phyloP scores from a whole-genome alignment of 2,888 invertebrate genomes.

The Drosophila mayaguana region DNA sequence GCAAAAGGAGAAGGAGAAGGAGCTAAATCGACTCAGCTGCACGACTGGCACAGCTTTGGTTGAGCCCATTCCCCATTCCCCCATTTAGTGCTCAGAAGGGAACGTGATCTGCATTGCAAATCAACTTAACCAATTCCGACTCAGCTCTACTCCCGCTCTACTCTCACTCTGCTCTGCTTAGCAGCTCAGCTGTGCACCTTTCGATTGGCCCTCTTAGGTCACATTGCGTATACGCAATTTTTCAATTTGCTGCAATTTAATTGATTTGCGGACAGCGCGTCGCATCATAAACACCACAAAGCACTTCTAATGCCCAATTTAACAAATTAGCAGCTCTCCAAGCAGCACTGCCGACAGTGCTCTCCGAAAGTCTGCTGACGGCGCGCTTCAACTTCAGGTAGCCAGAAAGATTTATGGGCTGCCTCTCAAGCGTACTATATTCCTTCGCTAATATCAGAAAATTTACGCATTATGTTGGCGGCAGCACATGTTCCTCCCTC shows the following conservation, averaged over 20 bases:
- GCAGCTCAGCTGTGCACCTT: conserved; percentile 1
- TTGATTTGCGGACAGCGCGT: conserved; percentile 25
- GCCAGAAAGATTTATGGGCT: conserved; percentile 43
- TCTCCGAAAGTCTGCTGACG: conserved; percentile 3
- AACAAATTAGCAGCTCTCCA: conserved; percentile 42
- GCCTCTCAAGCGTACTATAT: conserved; percentile 40
- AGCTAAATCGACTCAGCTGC: conserved; percentile 14
- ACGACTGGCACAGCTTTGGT: conserved; percentile 19
- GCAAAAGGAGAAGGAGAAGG: not conserved
- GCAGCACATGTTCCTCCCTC: conserved; percentile 18
- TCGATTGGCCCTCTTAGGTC: not conserved
- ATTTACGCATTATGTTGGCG: conserved; percentile 43
- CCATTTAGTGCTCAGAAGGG: conserved; percentile 21
- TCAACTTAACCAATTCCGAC: not conserved
- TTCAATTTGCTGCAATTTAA: conserved; percentile 41
- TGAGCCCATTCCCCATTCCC: conserved; percentile 8
- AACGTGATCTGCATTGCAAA: conserved; percentile 60
- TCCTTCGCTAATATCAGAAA: conserved; percentile 50
- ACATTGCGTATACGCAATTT: conserved; percentile 39
- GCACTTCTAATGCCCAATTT: conserved; percentile 25
- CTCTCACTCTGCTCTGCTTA: not conserved
- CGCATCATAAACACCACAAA: conserved; percentile 15
- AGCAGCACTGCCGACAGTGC: conserved; percentile 9
- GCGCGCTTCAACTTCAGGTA: conserved; percentile 28
- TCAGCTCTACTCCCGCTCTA: not conserved